Conservation (phyloP, 2,113 vertebrate genomes). For the Microcebus griseorufus region DNA sequence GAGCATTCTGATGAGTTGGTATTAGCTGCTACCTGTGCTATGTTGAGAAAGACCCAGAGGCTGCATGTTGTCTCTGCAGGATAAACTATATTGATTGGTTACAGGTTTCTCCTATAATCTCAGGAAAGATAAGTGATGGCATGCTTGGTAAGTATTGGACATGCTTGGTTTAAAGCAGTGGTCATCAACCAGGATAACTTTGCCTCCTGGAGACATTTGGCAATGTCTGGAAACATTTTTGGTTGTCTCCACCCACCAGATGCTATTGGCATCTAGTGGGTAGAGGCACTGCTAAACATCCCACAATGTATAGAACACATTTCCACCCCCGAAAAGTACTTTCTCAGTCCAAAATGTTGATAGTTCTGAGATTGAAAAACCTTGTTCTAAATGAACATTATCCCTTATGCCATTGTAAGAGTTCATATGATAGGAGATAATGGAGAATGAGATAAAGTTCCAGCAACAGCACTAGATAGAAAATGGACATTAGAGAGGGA, state of each 20-base stretch:
- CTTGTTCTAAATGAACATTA: conserved; percentile 1
- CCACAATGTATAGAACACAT: neutral
- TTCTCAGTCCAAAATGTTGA: neutral
- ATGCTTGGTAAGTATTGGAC: neutral
- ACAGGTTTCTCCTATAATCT: neutral
- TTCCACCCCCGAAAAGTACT: neutral
- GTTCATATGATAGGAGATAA: neutral
- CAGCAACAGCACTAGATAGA: neutral
- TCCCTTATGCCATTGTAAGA: neutral
- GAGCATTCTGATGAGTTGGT: neutral
- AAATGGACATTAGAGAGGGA: neutral
- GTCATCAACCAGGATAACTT: neutral
- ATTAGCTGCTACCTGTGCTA: neutral
- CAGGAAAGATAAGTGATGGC: neutral
- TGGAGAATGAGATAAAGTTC: neutral
- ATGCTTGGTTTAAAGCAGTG: neutral
- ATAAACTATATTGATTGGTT: neutral
- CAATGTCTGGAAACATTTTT: neutral
- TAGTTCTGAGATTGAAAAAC: neutral
- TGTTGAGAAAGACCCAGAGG: neutral
- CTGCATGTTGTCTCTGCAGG: neutral
- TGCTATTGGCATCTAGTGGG: neutral
- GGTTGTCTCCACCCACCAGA: neutral
- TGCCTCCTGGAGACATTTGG: neutral
- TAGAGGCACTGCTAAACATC: neutral